Evolutionary conservation across 1,140 invertebrate genomes (phyloP).

Genomic region (Lysiphlebus fabarum): DNA sequence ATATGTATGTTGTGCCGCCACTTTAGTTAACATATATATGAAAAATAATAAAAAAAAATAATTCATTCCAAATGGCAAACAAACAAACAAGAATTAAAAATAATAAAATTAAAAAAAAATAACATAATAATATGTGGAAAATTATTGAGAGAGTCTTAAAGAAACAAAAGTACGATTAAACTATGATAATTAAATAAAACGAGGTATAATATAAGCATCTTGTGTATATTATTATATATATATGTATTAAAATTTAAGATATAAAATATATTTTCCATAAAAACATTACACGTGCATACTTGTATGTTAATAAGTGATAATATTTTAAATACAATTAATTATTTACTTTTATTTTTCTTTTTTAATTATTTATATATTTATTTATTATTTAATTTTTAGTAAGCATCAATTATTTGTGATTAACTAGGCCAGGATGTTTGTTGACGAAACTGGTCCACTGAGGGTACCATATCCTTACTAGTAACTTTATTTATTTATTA

Average conservation of each 20-base stretch:
- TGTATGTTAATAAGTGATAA: too few relatives aligned
- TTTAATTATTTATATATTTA: neutral
- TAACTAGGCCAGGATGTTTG: too few relatives aligned
- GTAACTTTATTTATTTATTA: too few relatives aligned
- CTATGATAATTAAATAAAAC: conserved; percentile 13
- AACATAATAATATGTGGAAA: too few relatives aligned
- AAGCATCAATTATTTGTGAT: too few relatives aligned
- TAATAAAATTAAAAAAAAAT: too few relatives aligned
- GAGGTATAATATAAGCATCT: neutral
- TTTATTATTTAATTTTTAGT: too few relatives aligned
- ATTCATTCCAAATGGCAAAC: neutral
- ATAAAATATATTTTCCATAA: neutral
- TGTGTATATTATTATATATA: neutral
- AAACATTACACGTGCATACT: conserved; percentile 3
- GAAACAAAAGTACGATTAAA: conserved; percentile 10
- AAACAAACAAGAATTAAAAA: conserved; percentile 1
- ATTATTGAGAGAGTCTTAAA: too few relatives aligned
- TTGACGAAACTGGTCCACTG: too few relatives aligned
- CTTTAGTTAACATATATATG: neutral
- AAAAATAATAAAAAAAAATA: neutral
- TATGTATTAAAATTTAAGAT: neutral
- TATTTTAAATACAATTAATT: too few relatives aligned
- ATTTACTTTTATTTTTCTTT: too few relatives aligned
- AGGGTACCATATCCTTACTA: too few relatives aligned
- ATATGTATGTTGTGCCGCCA: conserved; percentile 4